Conservation (phyloP, 2,797 vertebrate species). For the Ctenopoma multispine region DNA sequence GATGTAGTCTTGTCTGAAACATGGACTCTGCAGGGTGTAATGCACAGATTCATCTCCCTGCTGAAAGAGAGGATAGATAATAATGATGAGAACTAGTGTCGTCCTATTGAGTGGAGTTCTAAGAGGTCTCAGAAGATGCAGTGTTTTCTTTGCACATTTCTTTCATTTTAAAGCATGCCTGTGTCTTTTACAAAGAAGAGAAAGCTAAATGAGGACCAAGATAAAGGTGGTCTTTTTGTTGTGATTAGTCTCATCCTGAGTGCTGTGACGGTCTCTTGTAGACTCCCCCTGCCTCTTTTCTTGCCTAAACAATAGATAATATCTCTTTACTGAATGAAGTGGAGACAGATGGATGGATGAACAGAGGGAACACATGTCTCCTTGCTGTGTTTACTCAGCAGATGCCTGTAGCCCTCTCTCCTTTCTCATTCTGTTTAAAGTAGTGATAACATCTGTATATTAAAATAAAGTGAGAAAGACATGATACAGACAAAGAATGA, state of each 20-base stretch:
- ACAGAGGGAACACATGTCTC: constrained; percentile 17
- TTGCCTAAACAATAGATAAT: constrained; percentile 53
- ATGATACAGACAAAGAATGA: constrained; percentile 35
- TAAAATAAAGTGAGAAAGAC: constrained; percentile 47
- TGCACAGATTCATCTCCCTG: constrained; percentile 44
- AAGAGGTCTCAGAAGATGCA: constrained; percentile 23
- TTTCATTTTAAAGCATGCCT: constrained; percentile 17
- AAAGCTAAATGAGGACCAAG: constrained; percentile 23
- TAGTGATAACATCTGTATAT: constrained; percentile 53
- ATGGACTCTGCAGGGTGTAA: constrained; percentile 18
- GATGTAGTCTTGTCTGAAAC: constrained; percentile 28
- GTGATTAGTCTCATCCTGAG: constrained; percentile 50
- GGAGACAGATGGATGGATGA: constrained; percentile 33
- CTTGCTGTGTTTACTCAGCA: constrained; percentile 32
- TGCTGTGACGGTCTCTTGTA: constrained; percentile 18
- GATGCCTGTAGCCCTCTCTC: constrained; percentile 20
- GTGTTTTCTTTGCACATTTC: constrained; percentile 25
- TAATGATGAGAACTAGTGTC: constrained; percentile 1
- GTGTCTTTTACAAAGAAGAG: neutral
- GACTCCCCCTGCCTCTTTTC: constrained; percentile 1
- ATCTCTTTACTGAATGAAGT: constrained; percentile 41
- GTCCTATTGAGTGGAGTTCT: neutral
- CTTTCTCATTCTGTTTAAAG: constrained; percentile 21
- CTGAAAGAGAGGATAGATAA: constrained; percentile 29
- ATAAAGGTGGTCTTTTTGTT: constrained; percentile 24